Evolutionary conservation across 2,797 vertebrate genomes (phyloP).

Genomic region (Enteromius argenteus): DNA sequence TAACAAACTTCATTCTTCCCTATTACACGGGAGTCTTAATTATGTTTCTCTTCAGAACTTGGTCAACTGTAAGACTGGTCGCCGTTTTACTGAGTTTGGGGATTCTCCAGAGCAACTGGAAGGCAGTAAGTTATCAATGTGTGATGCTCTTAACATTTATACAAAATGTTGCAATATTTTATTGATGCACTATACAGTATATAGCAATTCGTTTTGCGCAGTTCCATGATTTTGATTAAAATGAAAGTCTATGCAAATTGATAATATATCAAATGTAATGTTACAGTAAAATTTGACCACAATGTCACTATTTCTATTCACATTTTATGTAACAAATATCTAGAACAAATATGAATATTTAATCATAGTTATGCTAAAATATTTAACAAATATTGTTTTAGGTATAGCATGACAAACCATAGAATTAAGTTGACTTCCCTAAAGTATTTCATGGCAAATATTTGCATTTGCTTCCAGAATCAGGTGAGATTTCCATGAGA

Average conservation of each 20-base stretch:
- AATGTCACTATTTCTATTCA: background rate
- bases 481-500: background rate
- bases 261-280: background rate
- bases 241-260: background rate
- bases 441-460: background rate
- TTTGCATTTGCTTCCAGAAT: background rate
- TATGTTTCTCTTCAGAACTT: constrained; percentile 46
- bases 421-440: background rate
- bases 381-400: background rate
- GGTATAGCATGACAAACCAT: background rate
- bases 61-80: constrained; percentile 33
- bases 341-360: background rate
- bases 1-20: constrained; percentile 11
- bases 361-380: background rate
- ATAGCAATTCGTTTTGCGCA: background rate
- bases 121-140: constrained; percentile 42
- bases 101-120: constrained; percentile 46
- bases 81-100: constrained; percentile 43
- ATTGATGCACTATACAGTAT: background rate
- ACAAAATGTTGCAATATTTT: background rate
- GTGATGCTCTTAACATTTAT: background rate
- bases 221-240: background rate
- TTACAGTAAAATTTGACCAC: background rate
- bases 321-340: background rate
- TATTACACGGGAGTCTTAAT: constrained; percentile 9